phyloP scores from a whole-genome alignment of 1,140 invertebrate genomes.

The Acyrthosiphon pisum region DNA sequence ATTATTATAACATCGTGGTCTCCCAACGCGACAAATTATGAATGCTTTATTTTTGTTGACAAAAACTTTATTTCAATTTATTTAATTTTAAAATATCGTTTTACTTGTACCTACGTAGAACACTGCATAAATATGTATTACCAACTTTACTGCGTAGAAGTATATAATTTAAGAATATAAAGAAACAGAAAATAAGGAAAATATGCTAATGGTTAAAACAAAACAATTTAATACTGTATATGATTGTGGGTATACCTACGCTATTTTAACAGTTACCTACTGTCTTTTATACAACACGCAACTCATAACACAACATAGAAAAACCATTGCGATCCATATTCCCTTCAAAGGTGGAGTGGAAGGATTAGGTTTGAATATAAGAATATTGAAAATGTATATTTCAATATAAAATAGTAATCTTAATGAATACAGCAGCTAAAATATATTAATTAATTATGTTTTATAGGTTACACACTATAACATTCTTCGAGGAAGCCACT shows the following conservation, averaged over 20 bases:
- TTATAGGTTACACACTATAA: background rate
- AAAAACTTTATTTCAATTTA: background rate
- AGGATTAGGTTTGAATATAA: background rate
- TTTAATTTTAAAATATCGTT: conserved; percentile 14
- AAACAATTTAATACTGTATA: background rate
- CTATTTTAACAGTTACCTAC: background rate
- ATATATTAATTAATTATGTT: background rate
- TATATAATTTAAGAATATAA: conserved; percentile 2
- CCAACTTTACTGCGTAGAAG: background rate
- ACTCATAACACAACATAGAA: background rate
- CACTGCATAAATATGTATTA: background rate
- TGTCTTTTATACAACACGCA: background rate
- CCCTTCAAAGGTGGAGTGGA: background rate
- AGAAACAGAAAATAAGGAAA: background rate
- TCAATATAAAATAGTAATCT: background rate
- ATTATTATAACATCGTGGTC: background rate
- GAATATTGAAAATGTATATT: background rate
- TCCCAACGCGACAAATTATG: background rate
- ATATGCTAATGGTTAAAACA: conserved; percentile 2
- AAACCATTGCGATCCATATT: background rate
- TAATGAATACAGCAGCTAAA: background rate
- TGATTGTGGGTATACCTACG: background rate
- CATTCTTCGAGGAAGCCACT: background rate
- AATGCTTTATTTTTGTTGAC: background rate
- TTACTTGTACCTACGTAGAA: background rate